Evolutionary conservation across 2,888 invertebrate species (phyloP), one percentile per base, ranked within the genome.

Genomic region (Boloria selene): DNA sequence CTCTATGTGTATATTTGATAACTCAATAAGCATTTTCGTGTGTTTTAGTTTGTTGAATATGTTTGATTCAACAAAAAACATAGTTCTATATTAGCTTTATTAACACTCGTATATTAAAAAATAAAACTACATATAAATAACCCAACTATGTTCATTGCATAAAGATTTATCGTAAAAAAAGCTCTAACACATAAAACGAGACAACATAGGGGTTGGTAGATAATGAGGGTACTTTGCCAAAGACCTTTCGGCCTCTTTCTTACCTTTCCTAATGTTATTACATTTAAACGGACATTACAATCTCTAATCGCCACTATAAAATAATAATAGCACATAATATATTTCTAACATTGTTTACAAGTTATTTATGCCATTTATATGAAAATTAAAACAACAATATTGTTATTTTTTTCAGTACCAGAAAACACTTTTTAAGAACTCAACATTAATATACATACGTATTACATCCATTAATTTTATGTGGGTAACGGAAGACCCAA

Each of bases 171-270:
- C 55, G 65, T 64, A 65, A 64, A 47, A 64, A 73, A 70, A 64
- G 62, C 65, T 71, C 31, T 38, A 7, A 73, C 74, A 68, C 72
- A 75, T 79, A 79, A 79, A 75, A 75, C 73, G 75, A 75, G 75
- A 75, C 75, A 76, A 72, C 76, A 72, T 77, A 72, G 62, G 66
- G 69, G 67, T 66, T 62, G 63, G 63, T 54, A 61, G 61, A 70
- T 74, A 78, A 80, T 75, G 77, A 77, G 74, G 79, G 74, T 72
- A 74, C 69, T 73, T 77, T 71, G 72, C 70, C 70, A 64, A 69
- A 72, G 55, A 73, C 73, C 31, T 38, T 38, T 70, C 67, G 72
- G 62, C 74, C 61, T 61, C 65, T 64, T 70, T 68, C 73, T 75
- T 76, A 68, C 71, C 70, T 71, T 73, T 69, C 67, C 69, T 77